Evolutionary conservation across 2,113 vertebrate species (phyloP).

Genomic region (Cebus imitator): DNA sequence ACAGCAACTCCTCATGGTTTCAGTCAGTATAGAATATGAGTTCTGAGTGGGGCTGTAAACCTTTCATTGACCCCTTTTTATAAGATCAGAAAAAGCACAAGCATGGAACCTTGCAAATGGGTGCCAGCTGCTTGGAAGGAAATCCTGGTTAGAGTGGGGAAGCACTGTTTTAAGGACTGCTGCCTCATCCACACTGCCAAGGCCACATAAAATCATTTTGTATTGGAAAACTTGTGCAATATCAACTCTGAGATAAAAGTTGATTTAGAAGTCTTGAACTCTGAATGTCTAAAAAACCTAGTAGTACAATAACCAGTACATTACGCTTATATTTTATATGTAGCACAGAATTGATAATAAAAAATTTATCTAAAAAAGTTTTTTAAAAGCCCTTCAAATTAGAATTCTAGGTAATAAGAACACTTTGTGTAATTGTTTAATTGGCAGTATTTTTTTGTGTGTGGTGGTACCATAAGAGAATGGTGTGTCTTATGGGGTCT

Average conservation of each 20-base stretch:
- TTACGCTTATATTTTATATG: background rate
- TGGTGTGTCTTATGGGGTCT: too few relatives aligned
- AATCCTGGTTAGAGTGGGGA: background rate
- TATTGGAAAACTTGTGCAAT: background rate
- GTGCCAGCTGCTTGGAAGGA: background rate
- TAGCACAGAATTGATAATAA: background rate
- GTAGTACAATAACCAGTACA: background rate
- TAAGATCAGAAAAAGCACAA: background rate
- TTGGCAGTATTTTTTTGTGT: background rate
- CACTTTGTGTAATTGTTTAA: fast-evolving
- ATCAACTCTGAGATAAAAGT: background rate
- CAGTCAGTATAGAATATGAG: background rate
- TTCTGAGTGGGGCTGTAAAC: background rate
- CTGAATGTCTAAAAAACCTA: background rate
- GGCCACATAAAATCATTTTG: background rate
- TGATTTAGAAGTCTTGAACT: background rate
- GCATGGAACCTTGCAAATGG: background rate
- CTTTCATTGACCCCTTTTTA: background rate
- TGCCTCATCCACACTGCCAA: too few relatives aligned
- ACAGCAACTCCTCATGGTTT: background rate
- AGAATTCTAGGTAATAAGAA: background rate
- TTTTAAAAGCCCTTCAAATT: background rate
- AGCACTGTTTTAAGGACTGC: too few relatives aligned
- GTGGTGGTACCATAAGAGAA: background rate
- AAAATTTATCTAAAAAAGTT: background rate